Percentiles rank a stretch among this genome's conserved stretches.
phyloP scores from a whole-genome alignment of 1,140 invertebrate genomes.

The Sitobion miscanthi region DNA sequence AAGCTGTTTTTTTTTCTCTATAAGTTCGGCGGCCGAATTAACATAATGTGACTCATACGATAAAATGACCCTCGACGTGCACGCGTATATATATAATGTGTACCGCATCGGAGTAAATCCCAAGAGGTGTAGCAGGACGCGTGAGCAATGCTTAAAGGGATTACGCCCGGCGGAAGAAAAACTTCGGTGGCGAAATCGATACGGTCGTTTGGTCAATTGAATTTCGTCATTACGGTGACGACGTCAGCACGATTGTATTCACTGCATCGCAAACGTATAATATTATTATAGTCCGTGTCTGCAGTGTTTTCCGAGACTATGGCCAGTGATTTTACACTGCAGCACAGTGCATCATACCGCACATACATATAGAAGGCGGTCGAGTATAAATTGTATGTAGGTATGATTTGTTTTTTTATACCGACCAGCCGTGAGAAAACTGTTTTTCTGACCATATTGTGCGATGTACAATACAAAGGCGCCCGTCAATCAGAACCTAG shows the following conservation, averaged over 20 bases:
- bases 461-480: too few species aligned
- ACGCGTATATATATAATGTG: background rate
- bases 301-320: background rate
- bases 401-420: background rate
- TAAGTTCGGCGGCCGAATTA: background rate
- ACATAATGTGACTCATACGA: slow-evolving; percentile 46
- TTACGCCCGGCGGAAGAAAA: slow-evolving; percentile 6
- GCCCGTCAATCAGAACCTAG: too few species aligned
- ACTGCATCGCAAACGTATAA: background rate
- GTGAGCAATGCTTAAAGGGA: slow-evolving; percentile 23
- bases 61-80: background rate
- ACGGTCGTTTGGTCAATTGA: slow-evolving; percentile 20
- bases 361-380: too few species aligned
- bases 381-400: background rate
- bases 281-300: too few species aligned
- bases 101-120: background rate
- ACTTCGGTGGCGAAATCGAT: slow-evolving; percentile 40
- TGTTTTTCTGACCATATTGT: background rate
- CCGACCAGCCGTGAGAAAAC: background rate
- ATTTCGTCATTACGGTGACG: background rate
- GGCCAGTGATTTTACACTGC: background rate
- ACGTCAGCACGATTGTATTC: background rate
- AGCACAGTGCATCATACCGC: too few species aligned
- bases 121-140: background rate
- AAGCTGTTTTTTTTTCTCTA: background rate